Evolutionary conservation across 1,140 invertebrate genomes (phyloP), one percentile per base, ranked within the genome.

Genomic region (Anastrepha obliqua): DNA sequence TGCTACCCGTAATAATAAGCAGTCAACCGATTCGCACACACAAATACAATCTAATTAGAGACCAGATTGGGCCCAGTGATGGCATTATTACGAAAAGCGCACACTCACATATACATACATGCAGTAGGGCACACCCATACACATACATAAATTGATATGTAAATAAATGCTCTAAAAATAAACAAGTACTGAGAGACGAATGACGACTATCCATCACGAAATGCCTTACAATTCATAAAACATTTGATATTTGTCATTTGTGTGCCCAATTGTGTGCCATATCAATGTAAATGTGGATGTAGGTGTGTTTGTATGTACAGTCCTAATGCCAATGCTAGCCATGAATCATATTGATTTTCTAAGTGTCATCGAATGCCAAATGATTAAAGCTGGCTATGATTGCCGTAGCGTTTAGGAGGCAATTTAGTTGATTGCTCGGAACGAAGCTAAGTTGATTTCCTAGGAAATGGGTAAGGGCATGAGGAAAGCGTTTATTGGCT

Each of bases 391-490:
- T 3, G n/a, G 64, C 29, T 8, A 65, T 3, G 29, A 29, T 9
- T 20, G 64, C 29, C 8, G 64, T 1, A 62, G 4, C 65, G 13
- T 67, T 65, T 67, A 39, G 20, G 65, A 39, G 65, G 65, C 65
- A 67, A 67, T 67, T 67, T 39, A 67, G 39, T 67, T 39, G 65
- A 67, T 67, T 67, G 29, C 65, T 39, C 29, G 39, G 65, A 39
- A 39, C 65, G 29, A 29, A 67, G 29, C 39, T 39, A 20, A 42
- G 39, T 29, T 67, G 13, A 67, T 39, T 39, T 67, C 9, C 29
- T 29, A 29, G 29, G 29, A 29, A 29, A 11, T 20, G 65, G 55
- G 55, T 58, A 58, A 58, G 13, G 13, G 55, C 55, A 7, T 58
- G 13, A 58, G 13, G 55, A 29, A 29, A 29, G 29, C 29, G 29